Evolutionary conservation across 1,140 invertebrate genomes (phyloP).

Genomic region (Drosophila kohkoa): DNA sequence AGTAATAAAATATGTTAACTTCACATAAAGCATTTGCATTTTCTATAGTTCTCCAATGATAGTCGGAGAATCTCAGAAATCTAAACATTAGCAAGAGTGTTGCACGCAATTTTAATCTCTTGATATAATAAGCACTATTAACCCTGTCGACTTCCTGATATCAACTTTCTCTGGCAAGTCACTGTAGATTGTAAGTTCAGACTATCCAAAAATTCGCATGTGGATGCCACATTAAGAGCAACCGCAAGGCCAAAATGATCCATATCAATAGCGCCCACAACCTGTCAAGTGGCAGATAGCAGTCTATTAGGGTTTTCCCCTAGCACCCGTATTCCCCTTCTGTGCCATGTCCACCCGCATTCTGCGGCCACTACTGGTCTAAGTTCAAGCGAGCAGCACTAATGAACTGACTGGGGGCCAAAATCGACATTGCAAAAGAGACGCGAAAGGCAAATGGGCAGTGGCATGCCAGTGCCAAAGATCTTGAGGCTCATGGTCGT

Average conservation of each 20-base stretch:
- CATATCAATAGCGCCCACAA: conserved; percentile 41
- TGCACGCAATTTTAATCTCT: background rate
- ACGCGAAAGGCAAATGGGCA: conserved; percentile 35
- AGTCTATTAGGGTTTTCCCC: conserved; percentile 34
- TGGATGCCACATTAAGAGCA: conserved; percentile 35
- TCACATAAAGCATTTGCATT: too few species aligned
- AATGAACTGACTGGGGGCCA: conserved; percentile 16
- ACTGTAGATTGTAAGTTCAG: background rate
- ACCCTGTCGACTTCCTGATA: background rate
- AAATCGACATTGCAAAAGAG: background rate
- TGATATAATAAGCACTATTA: conserved; percentile 4
- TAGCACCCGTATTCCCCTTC: background rate
- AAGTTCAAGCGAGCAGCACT: conserved; percentile 34
- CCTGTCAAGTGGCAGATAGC: conserved; percentile 35
- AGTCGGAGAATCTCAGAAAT: background rate
- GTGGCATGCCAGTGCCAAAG: conserved; percentile 35
- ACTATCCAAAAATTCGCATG: background rate
- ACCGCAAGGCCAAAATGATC: conserved; percentile 31
- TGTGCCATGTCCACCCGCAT: conserved; percentile 1
- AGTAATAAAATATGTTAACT: too few species aligned
- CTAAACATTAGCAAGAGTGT: background rate
- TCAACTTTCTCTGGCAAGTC: conserved; percentile 37
- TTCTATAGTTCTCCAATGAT: too few species aligned
- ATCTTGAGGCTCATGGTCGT: conserved; percentile 36
- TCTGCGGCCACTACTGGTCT: conserved; percentile 34